Evolutionary conservation across 2,888 invertebrate species (phyloP).

Genomic region (Rutpela maculata): DNA sequence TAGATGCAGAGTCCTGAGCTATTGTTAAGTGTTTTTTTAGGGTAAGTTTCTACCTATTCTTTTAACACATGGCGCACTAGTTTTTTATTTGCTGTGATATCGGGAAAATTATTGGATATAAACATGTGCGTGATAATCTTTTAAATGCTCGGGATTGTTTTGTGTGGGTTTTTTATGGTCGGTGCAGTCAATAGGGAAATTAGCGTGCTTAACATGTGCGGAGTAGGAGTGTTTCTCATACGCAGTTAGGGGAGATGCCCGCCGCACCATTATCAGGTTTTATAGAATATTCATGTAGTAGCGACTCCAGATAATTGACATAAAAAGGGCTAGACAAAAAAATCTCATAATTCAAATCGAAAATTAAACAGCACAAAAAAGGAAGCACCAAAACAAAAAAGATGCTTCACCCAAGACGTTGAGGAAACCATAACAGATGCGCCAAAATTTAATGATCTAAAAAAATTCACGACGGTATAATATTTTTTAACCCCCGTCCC

Average conservation of each 20-base stretch:
- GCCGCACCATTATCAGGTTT: too few species aligned
- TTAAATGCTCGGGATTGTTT: conserved; percentile 16
- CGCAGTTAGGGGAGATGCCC: not conserved
- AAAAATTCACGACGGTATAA: too few species aligned
- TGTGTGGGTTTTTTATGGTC: conserved; percentile 11
- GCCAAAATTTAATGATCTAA: too few species aligned
- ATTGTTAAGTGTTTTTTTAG: conserved; percentile 52
- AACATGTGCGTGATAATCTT: conserved; percentile 34
- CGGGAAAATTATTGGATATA: conserved; percentile 13
- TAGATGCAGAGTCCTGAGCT: conserved; percentile 36
- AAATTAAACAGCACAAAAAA: too few species aligned
- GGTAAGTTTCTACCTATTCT: conserved; percentile 47
- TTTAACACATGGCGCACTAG: conserved; percentile 44
- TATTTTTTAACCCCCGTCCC: too few species aligned
- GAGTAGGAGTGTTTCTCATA: not conserved
- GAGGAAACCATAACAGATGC: too few species aligned
- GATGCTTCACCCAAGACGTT: too few species aligned
- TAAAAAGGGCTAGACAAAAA: too few species aligned
- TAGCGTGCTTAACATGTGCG: conserved; percentile 1
- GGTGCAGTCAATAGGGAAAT: conserved; percentile 26
- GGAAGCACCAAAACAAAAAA: too few species aligned
- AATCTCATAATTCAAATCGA: too few species aligned
- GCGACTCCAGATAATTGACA: too few species aligned
- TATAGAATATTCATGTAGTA: too few species aligned
- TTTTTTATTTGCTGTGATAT: conserved; percentile 26